Evolutionary conservation across 2,113 vertebrate genomes (phyloP).

Genomic region (Ciconia maguari): DNA sequence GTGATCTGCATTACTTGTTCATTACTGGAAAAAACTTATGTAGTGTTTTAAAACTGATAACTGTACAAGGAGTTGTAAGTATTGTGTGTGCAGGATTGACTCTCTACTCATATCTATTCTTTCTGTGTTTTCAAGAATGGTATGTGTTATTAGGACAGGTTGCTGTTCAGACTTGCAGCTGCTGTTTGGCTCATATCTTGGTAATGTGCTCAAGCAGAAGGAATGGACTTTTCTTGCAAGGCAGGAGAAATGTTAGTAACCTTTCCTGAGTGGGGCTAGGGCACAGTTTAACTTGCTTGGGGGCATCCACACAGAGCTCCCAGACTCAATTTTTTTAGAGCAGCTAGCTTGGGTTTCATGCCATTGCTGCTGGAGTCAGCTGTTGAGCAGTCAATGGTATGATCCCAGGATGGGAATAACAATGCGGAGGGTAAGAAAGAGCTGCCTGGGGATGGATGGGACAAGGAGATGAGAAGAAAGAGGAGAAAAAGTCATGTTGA

Average conservation of each 20-base stretch:
- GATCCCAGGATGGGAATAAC: not conserved
- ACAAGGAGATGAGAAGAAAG: not conserved
- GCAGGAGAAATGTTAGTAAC: not conserved
- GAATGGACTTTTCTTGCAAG: not conserved
- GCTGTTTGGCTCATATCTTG: not conserved
- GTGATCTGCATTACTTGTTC: not conserved
- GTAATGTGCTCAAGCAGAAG: not conserved
- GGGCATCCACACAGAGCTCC: not conserved
- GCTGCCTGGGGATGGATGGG: not conserved
- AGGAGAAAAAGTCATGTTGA: not conserved
- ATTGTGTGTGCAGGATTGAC: not conserved
- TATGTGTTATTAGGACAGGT: not conserved
- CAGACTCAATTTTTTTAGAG: not conserved
- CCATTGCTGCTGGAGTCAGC: not conserved
- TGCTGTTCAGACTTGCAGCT: not conserved
- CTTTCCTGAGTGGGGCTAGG: not conserved
- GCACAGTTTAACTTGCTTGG: not conserved
- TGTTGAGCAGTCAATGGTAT: not conserved
- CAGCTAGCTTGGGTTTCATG: not conserved
- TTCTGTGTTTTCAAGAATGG: not conserved
- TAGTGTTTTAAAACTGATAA: not conserved
- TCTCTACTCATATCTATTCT: not conserved
- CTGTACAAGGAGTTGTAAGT: not conserved
- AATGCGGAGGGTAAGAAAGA: not conserved
- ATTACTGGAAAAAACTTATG: not conserved